A percentile compares a stretch with the other conserved stretches of the same genome.
Evolutionary conservation across 2,113 vertebrate genomes (phyloP).

Genomic region (Ammodytes dubius): DNA sequence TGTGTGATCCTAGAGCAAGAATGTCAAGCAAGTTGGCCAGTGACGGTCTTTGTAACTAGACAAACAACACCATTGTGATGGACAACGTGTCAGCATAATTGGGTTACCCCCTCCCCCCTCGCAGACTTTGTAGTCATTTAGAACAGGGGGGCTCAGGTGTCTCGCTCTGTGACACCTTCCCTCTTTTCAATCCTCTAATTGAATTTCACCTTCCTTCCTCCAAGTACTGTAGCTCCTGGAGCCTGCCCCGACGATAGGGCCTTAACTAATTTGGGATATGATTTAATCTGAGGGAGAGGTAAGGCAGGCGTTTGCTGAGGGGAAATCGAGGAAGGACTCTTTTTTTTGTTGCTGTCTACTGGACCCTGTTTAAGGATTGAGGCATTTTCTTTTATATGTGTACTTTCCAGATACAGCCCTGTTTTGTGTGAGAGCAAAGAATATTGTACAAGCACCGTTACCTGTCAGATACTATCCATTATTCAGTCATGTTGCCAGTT

Average conservation of each 20-base stretch:
- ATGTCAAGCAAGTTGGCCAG: slow-evolving; percentile 26
- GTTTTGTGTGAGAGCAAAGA: slow-evolving; percentile 5
- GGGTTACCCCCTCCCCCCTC: slow-evolving; percentile 65
- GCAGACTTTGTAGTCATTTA: slow-evolving; percentile 59
- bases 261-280: slow-evolving; percentile 70
- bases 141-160: slow-evolving; percentile 82
- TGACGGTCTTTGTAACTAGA: slow-evolving; percentile 56
- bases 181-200: slow-evolving; percentile 75
- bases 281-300: slow-evolving; percentile 74
- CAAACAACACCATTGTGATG: slow-evolving; percentile 71
- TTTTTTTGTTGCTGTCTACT: slow-evolving; percentile 14
- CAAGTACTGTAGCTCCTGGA: slow-evolving; percentile 59
- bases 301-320: slow-evolving; percentile 21
- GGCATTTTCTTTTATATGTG: slow-evolving; percentile 26
- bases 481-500: slow-evolving; percentile 32
- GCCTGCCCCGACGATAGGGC: slow-evolving; percentile 61
- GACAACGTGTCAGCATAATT: slow-evolving; percentile 76
- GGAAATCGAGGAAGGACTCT: slow-evolving; percentile 41
- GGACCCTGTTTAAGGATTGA: slow-evolving; percentile 19
- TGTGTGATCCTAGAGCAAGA: slow-evolving; percentile 32
- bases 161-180: slow-evolving; percentile 48
- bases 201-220: slow-evolving; percentile 74
- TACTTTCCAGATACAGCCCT: neutral
- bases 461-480: slow-evolving; percentile 66
- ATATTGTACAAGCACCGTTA: neutral